These are phyloP conservation scores for Microplitis deprimator DNA, from an alignment of 2,888 invertebrate genomes.

Conservation along the genomic window DNA sequence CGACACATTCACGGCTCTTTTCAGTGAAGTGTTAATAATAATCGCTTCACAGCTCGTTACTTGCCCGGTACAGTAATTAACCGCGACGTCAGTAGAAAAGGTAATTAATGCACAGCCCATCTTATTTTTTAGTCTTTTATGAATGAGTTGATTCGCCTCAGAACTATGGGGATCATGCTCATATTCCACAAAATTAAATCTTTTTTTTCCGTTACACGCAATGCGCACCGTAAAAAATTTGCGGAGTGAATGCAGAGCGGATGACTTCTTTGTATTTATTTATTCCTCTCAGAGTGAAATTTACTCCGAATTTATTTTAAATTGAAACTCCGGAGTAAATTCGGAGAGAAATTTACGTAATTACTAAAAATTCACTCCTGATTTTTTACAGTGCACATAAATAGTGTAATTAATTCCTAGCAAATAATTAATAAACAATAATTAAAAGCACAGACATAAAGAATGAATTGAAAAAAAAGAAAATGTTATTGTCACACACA, in stretches of 20 bases:
- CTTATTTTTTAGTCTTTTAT: conserved; percentile 15
- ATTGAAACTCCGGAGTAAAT: neutral
- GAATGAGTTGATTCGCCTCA: neutral
- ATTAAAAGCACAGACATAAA: neutral
- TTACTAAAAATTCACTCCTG: too few relatives aligned
- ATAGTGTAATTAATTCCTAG: too few relatives aligned
- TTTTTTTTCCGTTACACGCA: too few relatives aligned
- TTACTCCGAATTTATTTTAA: neutral
- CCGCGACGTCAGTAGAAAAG: neutral
- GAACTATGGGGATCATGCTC: neutral
- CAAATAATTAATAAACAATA: neutral
- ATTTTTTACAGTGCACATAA: too few relatives aligned
- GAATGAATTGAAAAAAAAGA: neutral
- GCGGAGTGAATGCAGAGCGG: too few relatives aligned
- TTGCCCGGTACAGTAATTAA: conserved; percentile 25
- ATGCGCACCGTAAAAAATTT: too few relatives aligned
- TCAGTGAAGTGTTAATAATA: conserved; percentile 32
- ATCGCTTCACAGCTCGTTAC: conserved; percentile 38
- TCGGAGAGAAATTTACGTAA: too few relatives aligned
- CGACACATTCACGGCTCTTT: conserved; percentile 26
- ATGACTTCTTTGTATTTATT: neutral
- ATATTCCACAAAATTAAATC: neutral
- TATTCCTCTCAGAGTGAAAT: neutral
- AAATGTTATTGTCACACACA: neutral
- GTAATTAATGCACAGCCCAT: conserved; percentile 31